Base-by-base conservation (phyloP, 2,888 invertebrate genomes). In the Maniola hyperantus region DNA sequence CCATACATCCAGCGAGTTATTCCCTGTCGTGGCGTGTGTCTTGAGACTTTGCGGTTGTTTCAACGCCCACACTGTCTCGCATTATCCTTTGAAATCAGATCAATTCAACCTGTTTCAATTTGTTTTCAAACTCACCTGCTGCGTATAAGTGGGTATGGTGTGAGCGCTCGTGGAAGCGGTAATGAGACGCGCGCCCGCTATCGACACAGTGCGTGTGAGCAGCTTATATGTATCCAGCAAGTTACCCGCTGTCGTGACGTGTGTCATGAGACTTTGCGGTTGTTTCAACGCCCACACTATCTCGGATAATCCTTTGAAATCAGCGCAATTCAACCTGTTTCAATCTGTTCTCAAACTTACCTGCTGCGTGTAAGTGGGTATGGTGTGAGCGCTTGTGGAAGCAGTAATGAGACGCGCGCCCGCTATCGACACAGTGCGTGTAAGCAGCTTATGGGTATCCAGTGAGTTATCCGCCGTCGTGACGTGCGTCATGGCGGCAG, bases 241-340 rank as follows among this genome's bases (percentile, higher is more conserved):
- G 6, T 81, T 64, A 48, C 65, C 65, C 7, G 65, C 68, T 46
- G 69, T 74, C 20, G 90, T 81, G 10, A 93, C 93, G 48, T 94
- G 95, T 5, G 95, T 95, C 94, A 94, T 94, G 67, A 95, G 95
- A 67, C 95, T 95, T 50, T 96, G 96, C 34, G 96, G 4, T 26
- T 2, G 26, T 1, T 26, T 26, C 26, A 4, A 26, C 26, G n/a
- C n/a, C n/a, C n/a, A n/a, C n/a, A n/a, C n/a, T n/a, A n/a, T n/a
- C 26, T 26, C 26, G 26, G 1, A 26, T 26, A 26, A 26, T 26
- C 26, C 26, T 26, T 26, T 26, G n/a, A n/a, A n/a, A n/a, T n/a
- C n/a, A n/a, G n/a, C n/a, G 2, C 33, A 33, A 33, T 33, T 33
- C 34, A 34, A 34, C 34, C 0, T 34, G 34, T 2, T 6, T 2